These are phyloP conservation scores for Cyprinodon brontotheroides DNA, from an alignment of 2,113 vertebrate genomes.

Conservation along the genomic window DNA sequence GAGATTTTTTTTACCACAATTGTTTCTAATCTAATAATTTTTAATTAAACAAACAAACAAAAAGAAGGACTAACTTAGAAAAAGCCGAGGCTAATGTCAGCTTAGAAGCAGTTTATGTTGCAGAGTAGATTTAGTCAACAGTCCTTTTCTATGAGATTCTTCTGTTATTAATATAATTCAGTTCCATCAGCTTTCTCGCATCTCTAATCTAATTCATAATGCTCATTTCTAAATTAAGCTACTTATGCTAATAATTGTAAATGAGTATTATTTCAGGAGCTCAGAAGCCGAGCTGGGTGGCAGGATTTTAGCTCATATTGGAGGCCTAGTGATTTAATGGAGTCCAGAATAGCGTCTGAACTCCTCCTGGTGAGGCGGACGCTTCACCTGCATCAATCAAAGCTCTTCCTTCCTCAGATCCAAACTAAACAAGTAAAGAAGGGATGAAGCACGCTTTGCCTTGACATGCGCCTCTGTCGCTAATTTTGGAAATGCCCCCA, in stretches of 20 bases:
- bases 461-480: not conserved
- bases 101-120: too few species aligned
- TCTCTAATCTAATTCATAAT: not conserved
- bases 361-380: too few species aligned
- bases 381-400: not conserved
- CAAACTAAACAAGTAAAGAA: not conserved
- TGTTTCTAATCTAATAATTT: too few species aligned
- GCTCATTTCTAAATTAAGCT: not conserved
- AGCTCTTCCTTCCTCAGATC: not conserved
- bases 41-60: too few species aligned
- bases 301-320: not conserved
- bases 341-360: too few species aligned
- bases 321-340: not conserved
- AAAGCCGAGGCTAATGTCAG: too few species aligned
- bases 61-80: too few species aligned
- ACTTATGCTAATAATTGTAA: not conserved
- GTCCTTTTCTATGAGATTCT: too few species aligned
- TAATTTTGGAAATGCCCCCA: constrained; percentile 24
- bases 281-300: not conserved
- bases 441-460: not conserved
- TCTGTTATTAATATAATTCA: too few species aligned
- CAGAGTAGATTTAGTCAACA: too few species aligned
- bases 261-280: not conserved
- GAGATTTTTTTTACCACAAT: too few species aligned
- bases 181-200: not conserved